phyloP scores from a whole-genome alignment of 2,113 vertebrate genomes.

The Raja brachyura region DNA sequence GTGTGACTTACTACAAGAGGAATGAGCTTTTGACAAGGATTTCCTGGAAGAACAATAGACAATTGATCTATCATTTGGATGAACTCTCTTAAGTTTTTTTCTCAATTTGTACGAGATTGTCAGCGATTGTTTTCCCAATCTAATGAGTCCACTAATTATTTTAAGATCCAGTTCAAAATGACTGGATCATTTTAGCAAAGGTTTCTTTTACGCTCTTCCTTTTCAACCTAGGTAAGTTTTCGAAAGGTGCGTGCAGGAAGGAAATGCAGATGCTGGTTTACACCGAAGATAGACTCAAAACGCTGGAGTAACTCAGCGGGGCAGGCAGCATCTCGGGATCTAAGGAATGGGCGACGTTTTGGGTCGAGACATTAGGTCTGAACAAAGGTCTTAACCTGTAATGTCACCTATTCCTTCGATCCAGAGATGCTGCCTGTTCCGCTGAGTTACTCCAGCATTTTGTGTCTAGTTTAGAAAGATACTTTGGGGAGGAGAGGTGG shows the following conservation, averaged over 20 bases:
- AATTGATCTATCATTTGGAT: conserved; percentile 14
- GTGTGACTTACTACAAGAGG: background rate
- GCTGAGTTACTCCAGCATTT: no score
- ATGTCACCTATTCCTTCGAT: no score
- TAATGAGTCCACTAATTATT: background rate
- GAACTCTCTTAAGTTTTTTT: background rate
- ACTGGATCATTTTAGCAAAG: background rate
- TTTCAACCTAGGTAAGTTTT: background rate
- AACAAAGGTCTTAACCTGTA: no score
- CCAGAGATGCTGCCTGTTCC: no score
- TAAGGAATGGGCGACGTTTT: no score
- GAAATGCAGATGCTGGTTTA: no score
- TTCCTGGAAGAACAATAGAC: conserved; percentile 33
- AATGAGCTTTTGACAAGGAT: conserved; percentile 30
- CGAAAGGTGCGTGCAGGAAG: no score
- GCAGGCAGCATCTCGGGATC: no score
- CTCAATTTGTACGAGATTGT: background rate
- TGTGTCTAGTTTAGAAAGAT: background rate
- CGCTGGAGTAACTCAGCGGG: no score
- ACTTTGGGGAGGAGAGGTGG: background rate
- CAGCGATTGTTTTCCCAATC: conserved; percentile 27
- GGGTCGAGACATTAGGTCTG: no score
- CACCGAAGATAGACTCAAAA: no score
- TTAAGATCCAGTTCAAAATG: background rate
- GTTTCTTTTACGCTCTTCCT: background rate